phyloP scores from a whole-genome alignment of 64 coral and sea anemone species.

The Pocillopora verrucosa region DNA sequence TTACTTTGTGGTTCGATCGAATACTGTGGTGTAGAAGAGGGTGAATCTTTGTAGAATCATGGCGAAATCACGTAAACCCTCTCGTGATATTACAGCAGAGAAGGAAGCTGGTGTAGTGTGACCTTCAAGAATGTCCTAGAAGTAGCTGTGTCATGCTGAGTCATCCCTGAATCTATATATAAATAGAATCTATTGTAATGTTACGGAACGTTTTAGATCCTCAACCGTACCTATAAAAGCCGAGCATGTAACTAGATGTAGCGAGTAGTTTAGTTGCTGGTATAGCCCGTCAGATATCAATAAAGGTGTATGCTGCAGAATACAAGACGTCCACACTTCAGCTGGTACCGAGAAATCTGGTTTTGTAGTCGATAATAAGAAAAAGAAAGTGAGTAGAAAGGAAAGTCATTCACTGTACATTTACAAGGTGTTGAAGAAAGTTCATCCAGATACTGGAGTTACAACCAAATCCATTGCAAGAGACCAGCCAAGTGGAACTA shows the following conservation, averaged over 20 bases:
- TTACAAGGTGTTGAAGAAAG: constrained; percentile 13
- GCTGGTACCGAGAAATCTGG: not conserved
- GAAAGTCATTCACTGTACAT: not conserved
- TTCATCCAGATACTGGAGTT: not conserved
- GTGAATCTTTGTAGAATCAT: not conserved
- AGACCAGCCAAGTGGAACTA: too few species aligned
- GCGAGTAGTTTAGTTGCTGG: too few species aligned
- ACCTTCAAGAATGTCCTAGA: too few species aligned
- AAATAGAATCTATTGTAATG: too few species aligned
- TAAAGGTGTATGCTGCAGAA: too few species aligned
- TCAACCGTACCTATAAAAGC: too few species aligned
- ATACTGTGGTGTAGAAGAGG: not conserved
- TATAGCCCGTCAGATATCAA: too few species aligned
- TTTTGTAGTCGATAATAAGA: not conserved
- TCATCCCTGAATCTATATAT: too few species aligned
- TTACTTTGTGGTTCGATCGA: not conserved
- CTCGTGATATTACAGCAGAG: not conserved
- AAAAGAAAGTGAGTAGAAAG: not conserved
- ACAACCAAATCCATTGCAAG: not conserved
- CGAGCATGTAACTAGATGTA: too few species aligned
- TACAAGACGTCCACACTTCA: too few species aligned
- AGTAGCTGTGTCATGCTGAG: too few species aligned
- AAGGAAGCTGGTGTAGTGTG: not conserved
- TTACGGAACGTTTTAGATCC: too few species aligned
- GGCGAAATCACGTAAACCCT: not conserved